phyloP scores from a whole-genome alignment of 2,888 invertebrate species.

The Philonicus albiceps region DNA sequence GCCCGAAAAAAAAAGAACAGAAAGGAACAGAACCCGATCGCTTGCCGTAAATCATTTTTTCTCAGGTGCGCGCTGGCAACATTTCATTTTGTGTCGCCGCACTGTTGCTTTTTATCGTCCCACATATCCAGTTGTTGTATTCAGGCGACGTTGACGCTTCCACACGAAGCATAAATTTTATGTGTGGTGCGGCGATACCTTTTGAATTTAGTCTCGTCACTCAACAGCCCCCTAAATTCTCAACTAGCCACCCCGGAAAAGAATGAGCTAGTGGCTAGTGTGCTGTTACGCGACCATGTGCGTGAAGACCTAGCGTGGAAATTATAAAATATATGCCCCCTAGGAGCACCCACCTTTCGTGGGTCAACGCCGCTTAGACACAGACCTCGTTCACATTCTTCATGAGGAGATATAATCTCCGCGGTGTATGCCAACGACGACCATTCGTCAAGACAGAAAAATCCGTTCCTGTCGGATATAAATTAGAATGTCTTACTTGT shows the following conservation, averaged over 20 bases:
- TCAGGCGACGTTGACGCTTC: constrained; percentile 5
- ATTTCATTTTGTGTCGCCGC: constrained; percentile 26
- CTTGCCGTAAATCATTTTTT: constrained; percentile 29
- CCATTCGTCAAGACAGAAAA: not conserved
- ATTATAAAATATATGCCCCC: not conserved
- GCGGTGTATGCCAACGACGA: not conserved
- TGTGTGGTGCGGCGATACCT: not conserved
- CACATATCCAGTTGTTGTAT: not conserved
- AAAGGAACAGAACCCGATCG: not conserved
- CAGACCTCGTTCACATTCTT: too few relatives aligned
- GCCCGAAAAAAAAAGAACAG: not conserved
- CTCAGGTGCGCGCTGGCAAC: constrained; percentile 33
- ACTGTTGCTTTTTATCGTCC: not conserved
- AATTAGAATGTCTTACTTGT: not conserved
- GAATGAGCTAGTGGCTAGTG: not conserved
- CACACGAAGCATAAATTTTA: constrained; percentile 18
- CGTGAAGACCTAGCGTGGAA: not conserved
- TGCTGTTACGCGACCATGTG: not conserved
- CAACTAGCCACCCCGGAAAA: not conserved
- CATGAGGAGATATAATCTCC: not conserved
- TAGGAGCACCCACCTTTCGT: not conserved
- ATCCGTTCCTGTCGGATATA: not conserved
- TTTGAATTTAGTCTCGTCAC: not conserved
- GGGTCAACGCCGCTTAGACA: too few relatives aligned
- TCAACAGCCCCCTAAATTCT: not conserved